phyloP scores from a whole-genome alignment of 2,113 vertebrate species.

The Amazona guildingii region DNA sequence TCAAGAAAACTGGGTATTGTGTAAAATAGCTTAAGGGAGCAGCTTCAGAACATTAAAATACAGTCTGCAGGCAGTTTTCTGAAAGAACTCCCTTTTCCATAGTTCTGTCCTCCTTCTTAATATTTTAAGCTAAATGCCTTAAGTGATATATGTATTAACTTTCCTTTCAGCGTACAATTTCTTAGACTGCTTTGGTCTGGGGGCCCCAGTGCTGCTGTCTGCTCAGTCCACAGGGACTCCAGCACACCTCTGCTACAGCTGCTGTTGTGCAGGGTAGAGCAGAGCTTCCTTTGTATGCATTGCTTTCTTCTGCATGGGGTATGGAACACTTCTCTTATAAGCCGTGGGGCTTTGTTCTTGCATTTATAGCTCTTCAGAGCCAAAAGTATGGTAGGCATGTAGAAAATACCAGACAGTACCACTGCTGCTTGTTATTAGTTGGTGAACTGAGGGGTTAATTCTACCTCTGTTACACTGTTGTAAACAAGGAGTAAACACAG shows the following conservation, averaged over 20 bases:
- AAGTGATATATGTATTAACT: constrained; percentile 13
- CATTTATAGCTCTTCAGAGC: neutral
- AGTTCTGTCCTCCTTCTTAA: constrained; percentile 37
- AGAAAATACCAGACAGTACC: neutral
- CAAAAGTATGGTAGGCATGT: neutral
- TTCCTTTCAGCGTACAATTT: neutral
- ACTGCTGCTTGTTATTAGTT: neutral
- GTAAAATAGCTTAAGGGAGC: constrained; percentile 51
- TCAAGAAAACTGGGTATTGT: constrained; percentile 33
- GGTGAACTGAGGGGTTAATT: neutral
- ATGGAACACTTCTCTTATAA: neutral
- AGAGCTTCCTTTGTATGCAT: neutral
- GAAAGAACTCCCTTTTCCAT: neutral
- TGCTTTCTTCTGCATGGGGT: neutral
- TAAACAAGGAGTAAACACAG: neutral
- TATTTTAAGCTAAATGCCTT: constrained; percentile 48
- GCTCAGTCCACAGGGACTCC: neutral
- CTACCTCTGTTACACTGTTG: neutral
- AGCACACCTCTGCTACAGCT: neutral
- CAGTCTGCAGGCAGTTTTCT: constrained; percentile 44
- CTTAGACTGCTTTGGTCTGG: neutral
- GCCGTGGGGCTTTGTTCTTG: neutral
- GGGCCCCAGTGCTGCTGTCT: neutral
- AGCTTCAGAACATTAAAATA: constrained; percentile 55
- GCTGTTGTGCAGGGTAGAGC: neutral